phyloP scores from a whole-genome alignment of 2,888 invertebrate species.

The Creontiades dilutus region DNA sequence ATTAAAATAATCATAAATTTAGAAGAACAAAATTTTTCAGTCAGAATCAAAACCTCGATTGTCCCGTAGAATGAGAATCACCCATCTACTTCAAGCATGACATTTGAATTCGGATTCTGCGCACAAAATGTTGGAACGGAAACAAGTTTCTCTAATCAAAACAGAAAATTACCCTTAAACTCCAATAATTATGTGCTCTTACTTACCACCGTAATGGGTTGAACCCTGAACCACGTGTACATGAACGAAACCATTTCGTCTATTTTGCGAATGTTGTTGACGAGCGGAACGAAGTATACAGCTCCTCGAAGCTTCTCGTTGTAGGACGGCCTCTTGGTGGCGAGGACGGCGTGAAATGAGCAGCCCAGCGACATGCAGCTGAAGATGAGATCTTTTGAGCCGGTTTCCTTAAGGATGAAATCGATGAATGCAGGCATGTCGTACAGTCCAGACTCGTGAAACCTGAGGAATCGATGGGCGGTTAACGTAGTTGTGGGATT shows the following conservation, averaged over 20 bases:
- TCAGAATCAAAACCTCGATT: too few species aligned
- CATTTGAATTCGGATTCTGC: too few species aligned
- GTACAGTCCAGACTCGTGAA: conserved; percentile 89
- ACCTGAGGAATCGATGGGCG: conserved; percentile 1
- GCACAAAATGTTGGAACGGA: too few species aligned
- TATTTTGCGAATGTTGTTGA: conserved; percentile 57
- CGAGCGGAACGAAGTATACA: conserved; percentile 58
- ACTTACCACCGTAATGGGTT: conserved; percentile 2
- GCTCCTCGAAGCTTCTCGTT: conserved; percentile 52
- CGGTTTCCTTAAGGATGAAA: conserved; percentile 81
- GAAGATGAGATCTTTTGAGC: conserved; percentile 47
- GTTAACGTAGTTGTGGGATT: too few species aligned
- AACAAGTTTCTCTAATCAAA: too few species aligned
- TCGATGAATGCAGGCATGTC: conserved; percentile 92
- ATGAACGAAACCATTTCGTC: conserved; percentile 2
- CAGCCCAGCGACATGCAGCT: conserved; percentile 59
- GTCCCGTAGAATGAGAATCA: too few species aligned
- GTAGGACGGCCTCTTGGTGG: conserved; percentile 43
- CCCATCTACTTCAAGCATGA: too few species aligned
- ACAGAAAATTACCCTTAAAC: too few species aligned
- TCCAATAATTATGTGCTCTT: neutral
- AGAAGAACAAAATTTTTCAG: too few species aligned
- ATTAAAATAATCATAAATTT: too few species aligned
- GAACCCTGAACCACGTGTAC: conserved; percentile 5
- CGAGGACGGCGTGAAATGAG: conserved; percentile 51